A percentile compares a stretch with the other conserved stretches of the same genome.
Evolutionary conservation across 2,888 invertebrate species (phyloP).

Genomic region (Scrobipalpa costella): DNA sequence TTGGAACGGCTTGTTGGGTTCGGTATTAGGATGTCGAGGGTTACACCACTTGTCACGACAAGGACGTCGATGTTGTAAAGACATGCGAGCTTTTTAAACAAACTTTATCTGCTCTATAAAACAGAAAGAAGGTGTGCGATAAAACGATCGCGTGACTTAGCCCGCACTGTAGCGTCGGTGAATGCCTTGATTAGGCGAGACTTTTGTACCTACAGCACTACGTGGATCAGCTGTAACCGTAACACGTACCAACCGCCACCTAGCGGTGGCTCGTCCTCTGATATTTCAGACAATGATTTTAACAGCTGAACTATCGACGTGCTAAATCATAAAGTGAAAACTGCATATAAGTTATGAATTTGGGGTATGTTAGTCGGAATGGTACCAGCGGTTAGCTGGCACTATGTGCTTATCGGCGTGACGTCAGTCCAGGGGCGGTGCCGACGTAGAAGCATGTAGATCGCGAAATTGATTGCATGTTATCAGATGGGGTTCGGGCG

Average conservation of each 20-base stretch:
- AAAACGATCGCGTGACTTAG: slow-evolving; percentile 77
- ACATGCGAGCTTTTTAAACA: slow-evolving; percentile 77
- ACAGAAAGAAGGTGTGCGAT: slow-evolving; percentile 77
- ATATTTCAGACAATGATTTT: not conserved
- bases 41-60: slow-evolving; percentile 72
- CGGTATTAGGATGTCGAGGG: slow-evolving; percentile 60
- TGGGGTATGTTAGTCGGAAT: slow-evolving; percentile 51
- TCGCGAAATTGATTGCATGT: slow-evolving; percentile 80
- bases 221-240: slow-evolving; percentile 34
- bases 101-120: slow-evolving; percentile 75
- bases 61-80: slow-evolving; percentile 69
- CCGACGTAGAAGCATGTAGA: slow-evolving; percentile 78
- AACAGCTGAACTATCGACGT: slow-evolving; percentile 26
- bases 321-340: slow-evolving; percentile 31
- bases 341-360: slow-evolving; percentile 44
- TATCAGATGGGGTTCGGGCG: slow-evolving; percentile 76
- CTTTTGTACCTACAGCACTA: slow-evolving; percentile 43
- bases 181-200: slow-evolving; percentile 72
- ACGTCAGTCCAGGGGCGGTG: slow-evolving; percentile 76
- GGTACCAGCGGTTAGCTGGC: slow-evolving; percentile 74
- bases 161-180: slow-evolving; percentile 61
- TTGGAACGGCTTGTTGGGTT: slow-evolving; percentile 46
- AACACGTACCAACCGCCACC: slow-evolving; percentile 28
- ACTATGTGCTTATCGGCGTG: slow-evolving; percentile 73
- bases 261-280: not conserved